These are phyloP conservation scores for Symphodus melops DNA, from an alignment of 2,113 vertebrate species.

Conservation along the genomic window DNA sequence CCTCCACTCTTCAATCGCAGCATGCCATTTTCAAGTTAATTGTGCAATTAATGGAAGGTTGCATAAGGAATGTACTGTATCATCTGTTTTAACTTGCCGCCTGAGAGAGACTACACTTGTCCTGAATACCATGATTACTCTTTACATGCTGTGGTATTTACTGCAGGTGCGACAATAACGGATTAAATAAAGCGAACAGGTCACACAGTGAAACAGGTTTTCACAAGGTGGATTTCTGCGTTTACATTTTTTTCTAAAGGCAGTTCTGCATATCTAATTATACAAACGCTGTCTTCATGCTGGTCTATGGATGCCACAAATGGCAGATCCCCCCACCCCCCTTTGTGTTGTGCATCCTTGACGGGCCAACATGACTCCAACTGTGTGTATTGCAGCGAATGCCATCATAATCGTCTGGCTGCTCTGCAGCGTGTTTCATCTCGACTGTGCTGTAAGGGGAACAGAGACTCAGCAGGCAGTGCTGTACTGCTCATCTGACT, in stretches of 20 bases:
- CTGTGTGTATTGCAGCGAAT: slow-evolving; percentile 12
- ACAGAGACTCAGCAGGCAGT: slow-evolving; percentile 15
- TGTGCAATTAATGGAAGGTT: slow-evolving; percentile 61
- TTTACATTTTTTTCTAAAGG: background rate
- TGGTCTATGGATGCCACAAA: slow-evolving; percentile 2
- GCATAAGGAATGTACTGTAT: slow-evolving; percentile 19
- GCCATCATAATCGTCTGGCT: slow-evolving; percentile 9
- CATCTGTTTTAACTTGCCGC: slow-evolving; percentile 32
- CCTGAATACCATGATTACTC: slow-evolving; percentile 2
- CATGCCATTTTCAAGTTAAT: slow-evolving; percentile 69
- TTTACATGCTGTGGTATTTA: background rate
- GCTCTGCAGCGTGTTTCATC: background rate
- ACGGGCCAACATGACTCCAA: background rate
- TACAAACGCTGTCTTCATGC: background rate
- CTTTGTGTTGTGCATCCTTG: slow-evolving; percentile 1
- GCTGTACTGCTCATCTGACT: slow-evolving; percentile 1
- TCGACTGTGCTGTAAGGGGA: background rate
- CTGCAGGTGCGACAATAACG: background rate
- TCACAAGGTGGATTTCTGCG: background rate
- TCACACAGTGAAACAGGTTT: background rate
- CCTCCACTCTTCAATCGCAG: slow-evolving; percentile 57
- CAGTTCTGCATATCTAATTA: background rate
- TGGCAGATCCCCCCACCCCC: background rate
- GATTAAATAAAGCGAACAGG: background rate
- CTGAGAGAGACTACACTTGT: slow-evolving; percentile 1